A percentile compares a stretch with the other conserved stretches of the same genome.
phyloP scores from a whole-genome alignment of 2,113 vertebrate species.

The Brienomyrus brachyistius region DNA sequence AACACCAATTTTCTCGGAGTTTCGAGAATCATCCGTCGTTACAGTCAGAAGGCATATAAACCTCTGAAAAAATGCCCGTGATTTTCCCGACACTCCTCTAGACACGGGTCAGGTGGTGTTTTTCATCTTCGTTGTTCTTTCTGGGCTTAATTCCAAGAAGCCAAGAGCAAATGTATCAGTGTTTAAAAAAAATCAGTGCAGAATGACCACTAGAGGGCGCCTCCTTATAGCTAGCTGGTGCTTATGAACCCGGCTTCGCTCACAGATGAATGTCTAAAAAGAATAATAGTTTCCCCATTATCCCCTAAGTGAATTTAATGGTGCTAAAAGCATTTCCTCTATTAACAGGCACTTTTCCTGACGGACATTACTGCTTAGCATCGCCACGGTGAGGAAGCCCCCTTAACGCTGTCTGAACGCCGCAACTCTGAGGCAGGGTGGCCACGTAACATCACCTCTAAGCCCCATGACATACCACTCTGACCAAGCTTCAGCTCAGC shows the following conservation, averaged over 20 bases:
- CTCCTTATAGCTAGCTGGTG: neutral
- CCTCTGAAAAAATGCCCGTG: neutral
- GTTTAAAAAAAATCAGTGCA: neutral
- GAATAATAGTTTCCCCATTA: conserved; percentile 5
- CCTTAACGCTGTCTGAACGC: neutral
- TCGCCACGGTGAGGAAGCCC: neutral
- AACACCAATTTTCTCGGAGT: neutral
- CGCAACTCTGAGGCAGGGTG: neutral
- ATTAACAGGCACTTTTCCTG: neutral
- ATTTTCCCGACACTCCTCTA: neutral
- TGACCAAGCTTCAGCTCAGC: neutral
- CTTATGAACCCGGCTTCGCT: neutral
- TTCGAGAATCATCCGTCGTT: conserved; percentile 6
- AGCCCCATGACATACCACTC: neutral
- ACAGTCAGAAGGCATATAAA: neutral
- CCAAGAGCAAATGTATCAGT: neutral
- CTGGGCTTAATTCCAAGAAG: neutral
- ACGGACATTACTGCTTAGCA: neutral
- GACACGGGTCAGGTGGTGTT: neutral
- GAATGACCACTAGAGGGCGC: neutral
- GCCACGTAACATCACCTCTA: neutral
- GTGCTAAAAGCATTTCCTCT: conserved; percentile 20
- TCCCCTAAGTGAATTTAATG: conserved; percentile 5
- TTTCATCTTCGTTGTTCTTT: neutral
- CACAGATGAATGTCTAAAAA: neutral